These are phyloP conservation scores for Anthopleura sola DNA, from an alignment of 64 coral and sea anemone species.

Conservation along the genomic window DNA sequence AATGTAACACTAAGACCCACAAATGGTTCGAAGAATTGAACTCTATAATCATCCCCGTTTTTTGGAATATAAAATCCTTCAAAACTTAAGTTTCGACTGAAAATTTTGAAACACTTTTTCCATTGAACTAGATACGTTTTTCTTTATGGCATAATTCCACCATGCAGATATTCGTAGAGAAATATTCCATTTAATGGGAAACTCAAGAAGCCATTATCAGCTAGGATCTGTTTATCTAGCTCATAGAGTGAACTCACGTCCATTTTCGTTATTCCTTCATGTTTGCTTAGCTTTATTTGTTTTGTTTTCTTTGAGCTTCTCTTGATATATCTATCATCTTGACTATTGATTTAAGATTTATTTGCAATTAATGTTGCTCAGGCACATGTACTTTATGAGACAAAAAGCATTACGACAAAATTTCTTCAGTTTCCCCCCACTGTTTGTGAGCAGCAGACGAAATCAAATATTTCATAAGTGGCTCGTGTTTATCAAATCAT, in stretches of 20 bases:
- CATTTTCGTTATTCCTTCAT: conserved; percentile 2
- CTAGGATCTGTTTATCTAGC: neutral
- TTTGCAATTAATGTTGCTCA: neutral
- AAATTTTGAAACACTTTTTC: neutral
- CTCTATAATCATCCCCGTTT: neutral
- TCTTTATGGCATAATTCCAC: neutral
- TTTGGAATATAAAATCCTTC: neutral
- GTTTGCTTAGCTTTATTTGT: conserved; percentile 9
- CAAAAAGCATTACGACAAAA: neutral
- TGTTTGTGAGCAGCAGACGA: too few species aligned
- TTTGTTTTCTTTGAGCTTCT: conserved; percentile 8
- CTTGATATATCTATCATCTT: neutral
- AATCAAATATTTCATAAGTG: too few species aligned
- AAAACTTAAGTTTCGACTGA: neutral
- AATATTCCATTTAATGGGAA: neutral
- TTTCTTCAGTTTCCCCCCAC: too few species aligned
- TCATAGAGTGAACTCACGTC: neutral
- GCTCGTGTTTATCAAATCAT: too few species aligned
- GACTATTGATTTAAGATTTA: neutral
- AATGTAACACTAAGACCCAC: neutral
- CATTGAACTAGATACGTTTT: neutral
- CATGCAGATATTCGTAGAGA: neutral
- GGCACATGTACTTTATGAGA: neutral
- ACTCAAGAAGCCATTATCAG: conserved; percentile 3
- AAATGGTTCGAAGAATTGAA: neutral